Evolutionary conservation across 2,113 vertebrate genomes (phyloP).

Genomic region (Paedocypris sp.): DNA sequence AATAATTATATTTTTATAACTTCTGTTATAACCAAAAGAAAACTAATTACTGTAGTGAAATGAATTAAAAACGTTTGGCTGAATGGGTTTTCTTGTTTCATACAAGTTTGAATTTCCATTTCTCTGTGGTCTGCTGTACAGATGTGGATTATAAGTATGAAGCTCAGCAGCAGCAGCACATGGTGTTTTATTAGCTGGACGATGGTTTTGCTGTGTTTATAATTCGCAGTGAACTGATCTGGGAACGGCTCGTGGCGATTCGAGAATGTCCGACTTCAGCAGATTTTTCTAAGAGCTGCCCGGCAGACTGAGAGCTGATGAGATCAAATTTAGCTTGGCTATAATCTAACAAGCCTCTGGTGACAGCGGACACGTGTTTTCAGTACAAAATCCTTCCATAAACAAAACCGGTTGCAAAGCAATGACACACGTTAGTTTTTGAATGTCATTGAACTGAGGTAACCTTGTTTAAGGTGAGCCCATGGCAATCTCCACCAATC

Average conservation of each 20-base stretch:
- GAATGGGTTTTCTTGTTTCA: too few relatives aligned
- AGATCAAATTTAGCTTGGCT: neutral
- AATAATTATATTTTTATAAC: too few relatives aligned
- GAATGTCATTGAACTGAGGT: conserved; percentile 34
- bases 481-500: conserved; percentile 32
- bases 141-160: too few relatives aligned
- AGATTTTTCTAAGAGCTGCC: neutral
- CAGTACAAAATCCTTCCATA: neutral
- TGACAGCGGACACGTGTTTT: neutral
- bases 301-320: neutral
- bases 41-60: too few relatives aligned
- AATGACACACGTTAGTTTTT: neutral
- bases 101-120: too few relatives aligned
- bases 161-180: too few relatives aligned
- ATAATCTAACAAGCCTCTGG: neutral
- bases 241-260: neutral
- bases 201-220: neutral
- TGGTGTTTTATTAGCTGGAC: neutral
- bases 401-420: neutral
- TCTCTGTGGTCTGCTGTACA: too few relatives aligned
- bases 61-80: too few relatives aligned
- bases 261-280: conserved; percentile 13
- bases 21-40: too few relatives aligned
- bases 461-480: conserved; percentile 37
- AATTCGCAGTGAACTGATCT: neutral